Conservation (phyloP, 2,113 vertebrate species). For the Gorsachius goisagi region DNA sequence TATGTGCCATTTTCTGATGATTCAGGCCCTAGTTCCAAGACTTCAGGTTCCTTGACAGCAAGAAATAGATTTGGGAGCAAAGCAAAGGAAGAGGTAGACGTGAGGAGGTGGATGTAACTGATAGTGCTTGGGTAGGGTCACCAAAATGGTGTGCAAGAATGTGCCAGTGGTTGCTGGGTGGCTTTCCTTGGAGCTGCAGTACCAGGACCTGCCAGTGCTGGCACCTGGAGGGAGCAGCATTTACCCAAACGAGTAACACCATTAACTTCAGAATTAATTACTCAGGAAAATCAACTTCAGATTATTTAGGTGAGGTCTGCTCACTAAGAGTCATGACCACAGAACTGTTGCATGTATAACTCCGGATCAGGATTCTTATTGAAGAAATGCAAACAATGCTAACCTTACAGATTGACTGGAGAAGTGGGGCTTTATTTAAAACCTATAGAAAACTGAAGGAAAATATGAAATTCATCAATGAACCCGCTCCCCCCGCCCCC, state of each 20-base stretch:
- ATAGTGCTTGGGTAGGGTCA: background rate
- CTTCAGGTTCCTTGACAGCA: background rate
- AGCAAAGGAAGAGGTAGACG: background rate
- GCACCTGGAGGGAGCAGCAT: background rate
- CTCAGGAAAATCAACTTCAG: background rate
- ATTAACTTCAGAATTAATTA: background rate
- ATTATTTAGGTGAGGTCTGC: background rate
- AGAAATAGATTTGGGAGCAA: background rate
- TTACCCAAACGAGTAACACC: background rate
- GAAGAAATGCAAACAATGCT: background rate
- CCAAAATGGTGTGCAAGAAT: background rate
- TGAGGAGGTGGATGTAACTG: background rate
- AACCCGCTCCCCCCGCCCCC: accelerated
- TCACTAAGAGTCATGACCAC: background rate
- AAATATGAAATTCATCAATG: background rate
- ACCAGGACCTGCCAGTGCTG: background rate
- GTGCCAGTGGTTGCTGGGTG: background rate
- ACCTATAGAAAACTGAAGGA: background rate
- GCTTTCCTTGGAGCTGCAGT: background rate
- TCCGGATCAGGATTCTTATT: background rate
- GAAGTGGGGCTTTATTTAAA: background rate
- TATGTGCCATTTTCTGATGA: constrained; percentile 5
- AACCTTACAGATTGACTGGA: background rate
- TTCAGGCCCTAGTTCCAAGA: background rate
- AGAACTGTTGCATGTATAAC: background rate